A percentile compares a stretch with the other conserved stretches of the same genome.
Evolutionary conservation across 2,797 vertebrate genomes (phyloP).

Genomic region (Manis javanica): DNA sequence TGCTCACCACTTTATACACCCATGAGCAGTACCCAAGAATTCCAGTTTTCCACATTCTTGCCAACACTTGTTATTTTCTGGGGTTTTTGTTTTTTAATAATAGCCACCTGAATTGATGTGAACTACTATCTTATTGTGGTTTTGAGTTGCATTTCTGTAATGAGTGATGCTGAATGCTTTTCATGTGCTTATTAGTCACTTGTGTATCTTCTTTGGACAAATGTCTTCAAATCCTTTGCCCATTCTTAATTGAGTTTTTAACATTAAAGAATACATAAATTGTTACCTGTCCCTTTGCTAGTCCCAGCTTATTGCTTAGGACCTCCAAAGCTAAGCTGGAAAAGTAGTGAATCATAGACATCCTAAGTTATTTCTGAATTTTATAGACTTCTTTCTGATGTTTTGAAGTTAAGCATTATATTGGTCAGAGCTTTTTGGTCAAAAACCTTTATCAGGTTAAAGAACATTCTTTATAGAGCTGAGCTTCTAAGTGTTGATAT

Average conservation of each 20-base stretch:
- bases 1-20: background rate
- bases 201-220: background rate
- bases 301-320: background rate
- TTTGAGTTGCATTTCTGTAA: slow-evolving; percentile 17
- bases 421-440: background rate
- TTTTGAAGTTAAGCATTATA: background rate
- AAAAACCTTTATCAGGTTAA: slow-evolving; percentile 9
- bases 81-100: background rate
- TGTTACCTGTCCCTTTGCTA: background rate
- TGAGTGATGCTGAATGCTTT: background rate
- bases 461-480: background rate
- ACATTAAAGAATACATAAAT: slow-evolving; percentile 14
- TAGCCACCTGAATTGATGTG: background rate
- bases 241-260: background rate
- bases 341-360: background rate
- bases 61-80: background rate
- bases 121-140: background rate
- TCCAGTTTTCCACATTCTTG: background rate
- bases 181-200: background rate
- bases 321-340: slow-evolving; percentile 18
- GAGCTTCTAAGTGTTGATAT: background rate
- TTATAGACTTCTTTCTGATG: slow-evolving; percentile 2
- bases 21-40: background rate
- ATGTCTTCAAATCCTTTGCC: background rate
- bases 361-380: background rate